phyloP scores from a whole-genome alignment of 2,888 invertebrate species.

The Macaria liturata region DNA sequence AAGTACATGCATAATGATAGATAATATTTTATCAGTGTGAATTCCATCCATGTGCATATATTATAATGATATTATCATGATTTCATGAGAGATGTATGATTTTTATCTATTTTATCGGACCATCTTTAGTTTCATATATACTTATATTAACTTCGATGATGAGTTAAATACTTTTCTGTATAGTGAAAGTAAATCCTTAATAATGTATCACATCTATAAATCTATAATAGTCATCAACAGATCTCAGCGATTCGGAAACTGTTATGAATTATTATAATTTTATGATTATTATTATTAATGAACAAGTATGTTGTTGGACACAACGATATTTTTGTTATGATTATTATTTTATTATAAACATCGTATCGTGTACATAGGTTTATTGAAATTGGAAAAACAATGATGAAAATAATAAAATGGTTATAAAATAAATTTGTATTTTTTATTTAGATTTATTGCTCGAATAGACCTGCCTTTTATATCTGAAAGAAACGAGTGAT shows the following conservation, averaged over 20 bases:
- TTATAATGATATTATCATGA: too few relatives aligned
- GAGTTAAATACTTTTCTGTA: too few relatives aligned
- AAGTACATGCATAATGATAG: too few relatives aligned
- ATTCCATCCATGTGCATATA: too few relatives aligned
- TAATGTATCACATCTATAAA: neutral
- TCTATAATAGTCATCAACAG: slow-evolving; percentile 8
- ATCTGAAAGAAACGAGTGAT: too few relatives aligned
- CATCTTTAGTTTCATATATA: too few relatives aligned
- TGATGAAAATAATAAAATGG: slow-evolving; percentile 50
- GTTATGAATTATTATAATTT: slow-evolving; percentile 7
- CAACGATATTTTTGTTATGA: slow-evolving; percentile 35
- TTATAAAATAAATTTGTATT: slow-evolving; percentile 39
- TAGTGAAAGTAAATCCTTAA: neutral
- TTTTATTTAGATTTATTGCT: slow-evolving; percentile 1
- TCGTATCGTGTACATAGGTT: slow-evolving; percentile 52
- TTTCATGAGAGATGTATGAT: too few relatives aligned
- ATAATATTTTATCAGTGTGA: too few relatives aligned
- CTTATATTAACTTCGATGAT: too few relatives aligned
- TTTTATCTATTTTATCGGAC: too few relatives aligned
- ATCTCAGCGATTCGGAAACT: slow-evolving; percentile 6
- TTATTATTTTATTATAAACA: slow-evolving; percentile 29
- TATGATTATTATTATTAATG: slow-evolving; percentile 15
- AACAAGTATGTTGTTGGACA: slow-evolving; percentile 28
- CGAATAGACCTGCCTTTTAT: too few relatives aligned
- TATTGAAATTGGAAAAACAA: slow-evolving; percentile 50